phyloP scores from a whole-genome alignment of 2,888 invertebrate genomes.

The Hemithea aestivaria region DNA sequence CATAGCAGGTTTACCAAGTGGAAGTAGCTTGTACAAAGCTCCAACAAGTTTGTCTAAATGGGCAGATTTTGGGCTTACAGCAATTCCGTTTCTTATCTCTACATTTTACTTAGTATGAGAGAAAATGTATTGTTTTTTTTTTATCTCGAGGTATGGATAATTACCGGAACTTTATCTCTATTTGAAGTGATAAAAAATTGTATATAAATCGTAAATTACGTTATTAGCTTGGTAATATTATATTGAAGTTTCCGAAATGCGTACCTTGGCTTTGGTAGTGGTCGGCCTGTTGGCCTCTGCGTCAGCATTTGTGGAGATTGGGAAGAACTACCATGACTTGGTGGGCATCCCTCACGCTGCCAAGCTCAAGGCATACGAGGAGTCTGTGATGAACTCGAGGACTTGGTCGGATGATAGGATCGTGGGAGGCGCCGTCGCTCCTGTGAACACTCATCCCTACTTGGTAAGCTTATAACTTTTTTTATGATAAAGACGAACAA shows the following conservation, averaged over 20 bases:
- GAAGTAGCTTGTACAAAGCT: too few relatives aligned
- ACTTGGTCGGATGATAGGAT: slow-evolving; percentile 26
- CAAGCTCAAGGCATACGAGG: slow-evolving; percentile 41
- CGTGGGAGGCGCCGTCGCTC: slow-evolving; percentile 42
- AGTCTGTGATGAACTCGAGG: slow-evolving; percentile 8
- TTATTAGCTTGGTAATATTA: too few relatives aligned
- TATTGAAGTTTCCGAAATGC: slow-evolving; percentile 25
- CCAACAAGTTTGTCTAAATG: too few relatives aligned
- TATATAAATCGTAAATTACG: too few relatives aligned
- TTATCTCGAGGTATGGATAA: too few relatives aligned
- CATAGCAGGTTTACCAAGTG: too few relatives aligned
- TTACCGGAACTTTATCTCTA: too few relatives aligned
- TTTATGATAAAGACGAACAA: background rate
- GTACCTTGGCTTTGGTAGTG: slow-evolving; percentile 22
- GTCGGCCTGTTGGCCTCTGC: slow-evolving; percentile 27
- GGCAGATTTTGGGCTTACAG: too few relatives aligned
- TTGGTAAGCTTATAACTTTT: slow-evolving; percentile 26
- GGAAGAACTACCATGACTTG: slow-evolving; percentile 36
- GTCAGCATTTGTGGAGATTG: slow-evolving; percentile 22
- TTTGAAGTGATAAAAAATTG: too few relatives aligned
- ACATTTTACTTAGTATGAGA: too few relatives aligned
- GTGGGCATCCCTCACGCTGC: slow-evolving; percentile 46
- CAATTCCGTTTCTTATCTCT: too few relatives aligned
- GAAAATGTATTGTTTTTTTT: too few relatives aligned
- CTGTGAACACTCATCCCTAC: slow-evolving; percentile 36